Percentiles rank a stretch among this genome's conserved stretches.
These are phyloP conservation scores for Danionella cerebrum DNA, from an alignment of 2,113 vertebrate species.

Conservation along the genomic window DNA sequence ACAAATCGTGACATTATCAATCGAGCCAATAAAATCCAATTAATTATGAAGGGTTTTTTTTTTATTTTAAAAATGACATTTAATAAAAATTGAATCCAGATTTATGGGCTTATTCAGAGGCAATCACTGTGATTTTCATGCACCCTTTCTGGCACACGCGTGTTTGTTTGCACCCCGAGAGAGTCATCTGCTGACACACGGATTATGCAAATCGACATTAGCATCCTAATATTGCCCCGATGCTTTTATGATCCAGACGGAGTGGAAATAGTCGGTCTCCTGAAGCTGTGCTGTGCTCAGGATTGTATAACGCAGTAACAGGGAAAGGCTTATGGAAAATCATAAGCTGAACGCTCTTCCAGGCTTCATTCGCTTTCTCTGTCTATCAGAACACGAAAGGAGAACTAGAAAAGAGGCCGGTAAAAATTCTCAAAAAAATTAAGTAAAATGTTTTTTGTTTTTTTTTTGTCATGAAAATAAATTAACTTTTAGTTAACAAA, in stretches of 20 bases:
- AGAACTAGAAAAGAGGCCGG: background rate
- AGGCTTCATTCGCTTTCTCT: background rate
- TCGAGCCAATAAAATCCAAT: too few species aligned
- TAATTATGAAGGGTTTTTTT: too few species aligned
- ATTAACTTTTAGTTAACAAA: too few species aligned
- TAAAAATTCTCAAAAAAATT: too few species aligned
- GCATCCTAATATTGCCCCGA: background rate
- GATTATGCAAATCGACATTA: background rate
- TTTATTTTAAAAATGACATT: too few species aligned
- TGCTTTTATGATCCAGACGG: background rate
- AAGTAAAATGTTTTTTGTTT: too few species aligned
- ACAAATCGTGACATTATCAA: too few species aligned
- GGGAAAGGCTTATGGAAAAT: conserved; percentile 5
- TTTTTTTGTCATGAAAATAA: too few species aligned
- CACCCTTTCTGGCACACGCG: background rate
- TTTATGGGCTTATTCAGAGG: too few species aligned
- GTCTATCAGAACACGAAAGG: background rate
- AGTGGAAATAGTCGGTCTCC: background rate
- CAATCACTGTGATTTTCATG: background rate
- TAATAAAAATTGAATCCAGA: too few species aligned
- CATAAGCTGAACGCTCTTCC: background rate
- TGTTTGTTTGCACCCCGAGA: background rate
- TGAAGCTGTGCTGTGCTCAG: background rate
- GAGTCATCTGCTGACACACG: background rate
- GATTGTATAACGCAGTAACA: conserved; percentile 9